These are phyloP conservation scores for Hypomecis atomaria DNA, from an alignment of 2,888 invertebrate genomes.

Conservation along the genomic window DNA sequence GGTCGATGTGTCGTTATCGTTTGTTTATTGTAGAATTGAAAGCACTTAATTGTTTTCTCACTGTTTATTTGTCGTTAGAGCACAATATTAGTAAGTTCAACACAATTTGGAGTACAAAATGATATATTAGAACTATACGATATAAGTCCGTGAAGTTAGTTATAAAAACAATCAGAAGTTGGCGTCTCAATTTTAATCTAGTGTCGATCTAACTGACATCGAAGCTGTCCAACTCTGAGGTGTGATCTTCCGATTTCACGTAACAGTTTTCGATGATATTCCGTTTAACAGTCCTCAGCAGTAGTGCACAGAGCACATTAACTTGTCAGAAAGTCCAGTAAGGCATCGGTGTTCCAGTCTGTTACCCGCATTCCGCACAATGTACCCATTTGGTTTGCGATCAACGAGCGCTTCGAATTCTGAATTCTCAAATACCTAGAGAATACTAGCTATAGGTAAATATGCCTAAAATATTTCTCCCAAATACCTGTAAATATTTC, in stretches of 20 bases:
- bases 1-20: no score
- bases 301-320: constrained; percentile 26
- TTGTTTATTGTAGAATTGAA: no score
- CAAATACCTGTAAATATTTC: constrained; percentile 17
- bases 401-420: constrained; percentile 3
- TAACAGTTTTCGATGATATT: constrained; percentile 37
- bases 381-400: constrained; percentile 53
- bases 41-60: no score
- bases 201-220: no score
- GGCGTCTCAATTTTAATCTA: no score
- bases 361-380: constrained; percentile 65
- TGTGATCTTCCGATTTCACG: constrained; percentile 36
- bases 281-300: constrained; percentile 39
- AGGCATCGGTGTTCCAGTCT: constrained; percentile 73
- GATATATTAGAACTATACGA: no score
- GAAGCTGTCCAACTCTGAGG: constrained; percentile 1
- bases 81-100: no score
- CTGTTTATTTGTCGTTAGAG: no score
- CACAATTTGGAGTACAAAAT: no score
- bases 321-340: constrained; percentile 56
- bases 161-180: no score
- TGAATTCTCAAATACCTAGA: neutral
- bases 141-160: no score
- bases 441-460: neutral
- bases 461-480: constrained; percentile 31